phyloP scores from a whole-genome alignment of 1,140 invertebrate genomes.

The Pectinophora gossypiella region DNA sequence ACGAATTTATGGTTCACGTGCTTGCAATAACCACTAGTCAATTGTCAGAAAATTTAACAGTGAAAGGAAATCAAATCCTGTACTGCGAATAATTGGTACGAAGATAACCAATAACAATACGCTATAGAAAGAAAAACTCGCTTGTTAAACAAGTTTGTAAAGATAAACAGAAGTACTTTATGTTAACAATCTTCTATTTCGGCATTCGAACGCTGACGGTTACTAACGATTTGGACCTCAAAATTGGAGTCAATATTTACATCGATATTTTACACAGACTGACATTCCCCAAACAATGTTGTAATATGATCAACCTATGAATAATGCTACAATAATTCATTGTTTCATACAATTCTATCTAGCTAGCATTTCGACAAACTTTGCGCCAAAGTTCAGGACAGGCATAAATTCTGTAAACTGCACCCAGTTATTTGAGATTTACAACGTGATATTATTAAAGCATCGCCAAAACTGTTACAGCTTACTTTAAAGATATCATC shows the following conservation, averaged over 20 bases:
- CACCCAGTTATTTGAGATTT: slow-evolving; percentile 27
- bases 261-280: slow-evolving; percentile 1
- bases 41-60: too few species aligned
- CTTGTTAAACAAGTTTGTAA: too few species aligned
- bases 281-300: slow-evolving; percentile 4
- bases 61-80: too few species aligned
- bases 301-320: slow-evolving; percentile 13
- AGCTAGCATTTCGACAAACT: slow-evolving; percentile 33
- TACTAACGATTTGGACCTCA: neutral
- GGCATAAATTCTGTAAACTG: slow-evolving; percentile 31
- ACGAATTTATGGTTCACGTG: neutral
- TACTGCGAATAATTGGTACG: too few species aligned
- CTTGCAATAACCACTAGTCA: too few species aligned
- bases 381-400: slow-evolving; percentile 40
- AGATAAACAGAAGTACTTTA: too few species aligned
- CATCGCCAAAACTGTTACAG: too few species aligned
- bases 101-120: too few species aligned
- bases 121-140: too few species aligned
- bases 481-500: too few species aligned
- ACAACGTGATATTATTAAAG: slow-evolving; percentile 2
- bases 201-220: too few species aligned
- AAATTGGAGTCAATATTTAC: neutral
- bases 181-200: too few species aligned
- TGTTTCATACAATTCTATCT: slow-evolving; percentile 33
- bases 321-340: slow-evolving; percentile 38